Conservation (phyloP, 2,888 invertebrate species). For the Odontomyia ornata region DNA sequence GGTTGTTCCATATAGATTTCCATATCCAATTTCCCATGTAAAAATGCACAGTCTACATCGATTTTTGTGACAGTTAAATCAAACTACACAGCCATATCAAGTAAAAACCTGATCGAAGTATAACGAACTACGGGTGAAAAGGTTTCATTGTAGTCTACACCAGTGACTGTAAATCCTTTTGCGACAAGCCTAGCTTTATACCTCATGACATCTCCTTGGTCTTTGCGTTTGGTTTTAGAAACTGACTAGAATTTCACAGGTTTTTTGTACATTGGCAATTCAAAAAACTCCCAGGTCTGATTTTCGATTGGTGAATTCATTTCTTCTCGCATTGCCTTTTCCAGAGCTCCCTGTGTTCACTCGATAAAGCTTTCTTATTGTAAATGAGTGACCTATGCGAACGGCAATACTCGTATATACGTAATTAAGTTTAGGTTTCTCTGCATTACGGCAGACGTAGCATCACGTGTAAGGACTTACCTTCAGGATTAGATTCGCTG, state of each 20-base stretch:
- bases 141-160: constrained; percentile 45
- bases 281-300: constrained; percentile 52
- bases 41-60: constrained; percentile 48
- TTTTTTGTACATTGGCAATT: constrained; percentile 49
- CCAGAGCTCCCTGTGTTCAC: not conserved
- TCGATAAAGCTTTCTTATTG: too few species aligned
- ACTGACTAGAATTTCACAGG: constrained; percentile 42
- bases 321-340: constrained; percentile 51
- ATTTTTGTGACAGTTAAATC: constrained; percentile 42
- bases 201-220: not conserved
- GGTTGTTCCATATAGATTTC: constrained; percentile 48
- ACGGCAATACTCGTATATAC: too few species aligned
- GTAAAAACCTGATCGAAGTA: constrained; percentile 44
- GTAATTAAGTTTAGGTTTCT: too few species aligned
- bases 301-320: constrained; percentile 52
- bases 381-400: too few species aligned
- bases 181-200: constrained; percentile 46
- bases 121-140: constrained; percentile 46
- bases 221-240: not conserved
- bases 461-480: too few species aligned
- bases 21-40: constrained; percentile 46
- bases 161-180: constrained; percentile 44
- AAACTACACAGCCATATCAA: constrained; percentile 46
- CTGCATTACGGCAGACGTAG: too few species aligned
- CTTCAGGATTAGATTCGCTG: too few species aligned